A percentile compares a stretch with the other conserved stretches of the same genome.
Evolutionary conservation across 2,113 vertebrate species (phyloP).

Genomic region (Gymnorhina tibicen): DNA sequence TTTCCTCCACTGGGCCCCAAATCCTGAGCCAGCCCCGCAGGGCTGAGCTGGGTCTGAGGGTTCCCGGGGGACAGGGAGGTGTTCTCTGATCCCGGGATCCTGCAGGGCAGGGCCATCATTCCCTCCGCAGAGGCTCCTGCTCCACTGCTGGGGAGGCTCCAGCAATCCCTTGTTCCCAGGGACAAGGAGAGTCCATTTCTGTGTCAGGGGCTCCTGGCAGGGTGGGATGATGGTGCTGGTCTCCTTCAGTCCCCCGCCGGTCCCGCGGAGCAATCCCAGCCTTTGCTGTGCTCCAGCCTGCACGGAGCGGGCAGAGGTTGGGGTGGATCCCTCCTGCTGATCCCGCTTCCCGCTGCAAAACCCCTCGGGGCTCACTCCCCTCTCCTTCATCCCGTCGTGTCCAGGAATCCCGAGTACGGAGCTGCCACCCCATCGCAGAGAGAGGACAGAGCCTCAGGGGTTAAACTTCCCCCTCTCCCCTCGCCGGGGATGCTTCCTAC

Average conservation of each 20-base stretch:
- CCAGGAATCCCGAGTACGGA: neutral
- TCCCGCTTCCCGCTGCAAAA: neutral
- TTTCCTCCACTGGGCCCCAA: neutral
- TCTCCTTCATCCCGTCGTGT: neutral
- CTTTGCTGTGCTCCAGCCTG: neutral
- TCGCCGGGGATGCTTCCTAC: neutral
- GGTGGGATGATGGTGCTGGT: neutral
- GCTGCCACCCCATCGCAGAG: fast-evolving
- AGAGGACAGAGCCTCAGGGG: neutral
- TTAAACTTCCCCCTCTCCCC: neutral
- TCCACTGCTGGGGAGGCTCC: neutral
- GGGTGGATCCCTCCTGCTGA: neutral
- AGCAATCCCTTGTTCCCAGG: neutral
- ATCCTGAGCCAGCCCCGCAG: neutral
- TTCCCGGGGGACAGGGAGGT: neutral
- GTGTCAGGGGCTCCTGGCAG: neutral
- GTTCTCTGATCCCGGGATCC: fast-evolving
- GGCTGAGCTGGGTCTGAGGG: neutral
- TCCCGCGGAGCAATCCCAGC: fast-evolving
- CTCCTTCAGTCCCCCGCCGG: neutral
- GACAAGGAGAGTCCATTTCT: neutral
- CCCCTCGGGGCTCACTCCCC: neutral
- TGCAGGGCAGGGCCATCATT: neutral
- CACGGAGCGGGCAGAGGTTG: neutral
- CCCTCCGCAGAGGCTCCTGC: neutral